Percentiles rank a stretch among this genome's conserved stretches.
Conservation (phyloP, 2,888 invertebrate species). For the Oxytorus armatus region DNA sequence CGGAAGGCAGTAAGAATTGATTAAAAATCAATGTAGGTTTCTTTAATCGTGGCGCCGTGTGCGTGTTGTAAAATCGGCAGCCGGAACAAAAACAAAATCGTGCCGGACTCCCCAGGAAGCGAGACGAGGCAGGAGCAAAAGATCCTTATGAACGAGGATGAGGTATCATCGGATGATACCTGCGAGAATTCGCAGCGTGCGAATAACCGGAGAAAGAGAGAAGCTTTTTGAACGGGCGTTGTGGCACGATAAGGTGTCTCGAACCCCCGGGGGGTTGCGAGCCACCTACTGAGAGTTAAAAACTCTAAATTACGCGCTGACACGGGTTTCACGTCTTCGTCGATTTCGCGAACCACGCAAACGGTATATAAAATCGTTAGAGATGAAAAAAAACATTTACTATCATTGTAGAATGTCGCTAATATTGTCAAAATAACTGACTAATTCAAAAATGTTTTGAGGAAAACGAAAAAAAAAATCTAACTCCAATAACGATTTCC, state of each 20-base stretch:
- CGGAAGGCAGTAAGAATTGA: conserved; percentile 36
- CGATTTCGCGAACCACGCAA: conserved; percentile 77
- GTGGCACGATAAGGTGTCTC: conserved; percentile 81
- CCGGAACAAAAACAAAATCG: conserved; percentile 69
- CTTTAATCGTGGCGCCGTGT: conserved; percentile 51
- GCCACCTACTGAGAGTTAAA: conserved; percentile 83
- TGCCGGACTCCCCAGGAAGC: conserved; percentile 66
- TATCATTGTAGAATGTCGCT: background rate
- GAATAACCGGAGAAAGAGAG: conserved; percentile 36
- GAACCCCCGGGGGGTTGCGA: conserved; percentile 81
- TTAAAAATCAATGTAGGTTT: conserved; percentile 48
- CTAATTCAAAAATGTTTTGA: too few species aligned
- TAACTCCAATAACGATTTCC: too few species aligned
- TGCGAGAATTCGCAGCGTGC: conserved; percentile 46
- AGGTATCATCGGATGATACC: conserved; percentile 50
- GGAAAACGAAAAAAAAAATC: too few species aligned
- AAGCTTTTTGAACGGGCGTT: conserved; percentile 70
- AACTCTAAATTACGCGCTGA: conserved; percentile 84
- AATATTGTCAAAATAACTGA: background rate
- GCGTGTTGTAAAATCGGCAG: conserved; percentile 63
- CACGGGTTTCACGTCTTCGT: conserved; percentile 82
- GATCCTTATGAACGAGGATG: conserved; percentile 65
- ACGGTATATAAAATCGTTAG: conserved; percentile 9
- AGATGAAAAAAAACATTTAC: background rate
- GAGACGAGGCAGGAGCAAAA: conserved; percentile 62